Evolutionary conservation across 1,140 invertebrate species (phyloP).

Genomic region (Zaprionus capensis): DNA sequence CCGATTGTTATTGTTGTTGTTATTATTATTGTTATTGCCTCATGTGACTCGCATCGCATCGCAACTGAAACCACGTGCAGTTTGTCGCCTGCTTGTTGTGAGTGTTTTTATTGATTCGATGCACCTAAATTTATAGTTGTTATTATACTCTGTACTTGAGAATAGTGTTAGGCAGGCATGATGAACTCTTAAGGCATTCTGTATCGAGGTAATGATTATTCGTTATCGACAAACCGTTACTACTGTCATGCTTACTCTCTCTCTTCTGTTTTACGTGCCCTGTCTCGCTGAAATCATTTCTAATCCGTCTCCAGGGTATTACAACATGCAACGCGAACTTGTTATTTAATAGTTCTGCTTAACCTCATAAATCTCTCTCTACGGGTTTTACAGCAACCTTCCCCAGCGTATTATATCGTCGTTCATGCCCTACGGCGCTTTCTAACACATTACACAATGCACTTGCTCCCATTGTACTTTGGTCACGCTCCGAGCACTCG

Average conservation of each 20-base stretch:
- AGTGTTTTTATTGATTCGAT: constrained; percentile 37
- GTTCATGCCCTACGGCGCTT: neutral
- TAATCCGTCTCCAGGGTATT: neutral
- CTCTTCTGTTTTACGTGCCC: too few species aligned
- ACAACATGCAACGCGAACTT: neutral
- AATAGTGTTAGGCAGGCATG: neutral
- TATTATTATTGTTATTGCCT: constrained; percentile 31
- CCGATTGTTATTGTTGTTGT: constrained; percentile 5
- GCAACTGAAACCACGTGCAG: constrained; percentile 23
- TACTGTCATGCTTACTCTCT: too few species aligned
- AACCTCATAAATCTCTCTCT: neutral
- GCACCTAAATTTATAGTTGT: constrained; percentile 28
- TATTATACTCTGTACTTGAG: neutral
- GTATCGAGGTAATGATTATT: too few species aligned
- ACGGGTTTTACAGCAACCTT: too few species aligned
- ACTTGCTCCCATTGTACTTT: constrained; percentile 29
- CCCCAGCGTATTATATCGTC: neutral
- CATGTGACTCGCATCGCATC: constrained; percentile 19
- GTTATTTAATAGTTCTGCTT: neutral
- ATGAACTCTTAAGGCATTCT: neutral
- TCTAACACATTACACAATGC: neutral
- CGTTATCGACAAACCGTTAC: too few species aligned
- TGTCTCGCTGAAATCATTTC: too few species aligned
- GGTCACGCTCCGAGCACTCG: constrained; percentile 33
- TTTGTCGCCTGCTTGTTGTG: constrained; percentile 19